Evolutionary conservation across 2,888 invertebrate species (phyloP).

Genomic region (Acronicta psi): DNA sequence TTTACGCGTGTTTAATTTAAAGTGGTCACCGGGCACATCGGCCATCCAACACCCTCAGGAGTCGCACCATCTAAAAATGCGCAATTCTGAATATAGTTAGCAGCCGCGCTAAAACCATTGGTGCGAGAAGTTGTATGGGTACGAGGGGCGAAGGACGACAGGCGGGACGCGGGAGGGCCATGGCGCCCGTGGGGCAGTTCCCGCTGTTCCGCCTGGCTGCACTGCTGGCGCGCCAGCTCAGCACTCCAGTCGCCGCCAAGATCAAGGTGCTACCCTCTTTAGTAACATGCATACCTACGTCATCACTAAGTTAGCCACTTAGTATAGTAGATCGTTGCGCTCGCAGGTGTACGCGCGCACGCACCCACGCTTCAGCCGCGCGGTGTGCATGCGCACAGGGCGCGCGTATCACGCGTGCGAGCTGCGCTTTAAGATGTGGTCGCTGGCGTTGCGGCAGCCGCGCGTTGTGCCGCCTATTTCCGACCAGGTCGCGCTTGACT

Average conservation of each 20-base stretch:
- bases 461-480: conserved; percentile 56
- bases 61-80: not conserved
- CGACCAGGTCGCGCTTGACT: conserved; percentile 53
- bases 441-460: conserved; percentile 59
- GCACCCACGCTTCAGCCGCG: conserved; percentile 60
- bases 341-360: conserved; percentile 59
- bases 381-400: conserved; percentile 59
- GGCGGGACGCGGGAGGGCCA: not conserved
- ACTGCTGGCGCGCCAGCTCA: conserved; percentile 68
- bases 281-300: too few relatives aligned
- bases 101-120: not conserved
- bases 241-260: conserved; percentile 63
- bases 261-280: conserved; percentile 59
- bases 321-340: not conserved
- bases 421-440: conserved; percentile 61
- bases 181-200: conserved; percentile 52
- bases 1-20: not conserved
- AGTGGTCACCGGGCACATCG: not conserved
- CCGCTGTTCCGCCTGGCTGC: conserved; percentile 68
- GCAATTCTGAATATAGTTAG: not conserved
- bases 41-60: not conserved
- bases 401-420: conserved; percentile 56
- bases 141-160: not conserved
- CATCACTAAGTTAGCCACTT: too few relatives aligned
- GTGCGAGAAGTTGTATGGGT: not conserved